phyloP scores from a whole-genome alignment of 2,113 vertebrate genomes.

The Mesocricetus auratus region DNA sequence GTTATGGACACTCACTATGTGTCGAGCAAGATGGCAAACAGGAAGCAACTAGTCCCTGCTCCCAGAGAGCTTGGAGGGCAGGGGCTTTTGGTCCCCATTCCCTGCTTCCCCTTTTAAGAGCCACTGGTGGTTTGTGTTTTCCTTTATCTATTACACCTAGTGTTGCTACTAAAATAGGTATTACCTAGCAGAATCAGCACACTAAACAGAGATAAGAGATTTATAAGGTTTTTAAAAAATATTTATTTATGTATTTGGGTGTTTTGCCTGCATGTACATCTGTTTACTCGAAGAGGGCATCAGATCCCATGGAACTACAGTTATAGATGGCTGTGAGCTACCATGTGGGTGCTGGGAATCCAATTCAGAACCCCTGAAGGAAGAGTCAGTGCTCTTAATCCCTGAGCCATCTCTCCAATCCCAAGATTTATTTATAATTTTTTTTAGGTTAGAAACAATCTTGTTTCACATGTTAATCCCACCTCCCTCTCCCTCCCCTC shows the following conservation, averaged over 20 bases:
- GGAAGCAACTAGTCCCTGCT: not conserved
- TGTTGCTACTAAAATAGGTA: constrained; percentile 6
- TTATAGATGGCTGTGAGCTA: too few relatives aligned
- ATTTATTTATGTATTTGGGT: not conserved
- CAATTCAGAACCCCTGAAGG: too few relatives aligned
- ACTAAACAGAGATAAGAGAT: constrained; percentile 29
- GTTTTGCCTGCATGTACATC: too few relatives aligned
- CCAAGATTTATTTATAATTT: too few relatives aligned
- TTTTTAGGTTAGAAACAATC: too few relatives aligned
- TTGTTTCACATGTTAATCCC: too few relatives aligned
- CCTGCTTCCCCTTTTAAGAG: not conserved
- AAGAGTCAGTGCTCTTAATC: too few relatives aligned
- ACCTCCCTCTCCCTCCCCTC: too few relatives aligned
- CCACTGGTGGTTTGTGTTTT: constrained; percentile 22
- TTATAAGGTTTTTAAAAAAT: not conserved
- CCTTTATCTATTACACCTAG: not conserved
- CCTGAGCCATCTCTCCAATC: too few relatives aligned
- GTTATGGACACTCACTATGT: not conserved
- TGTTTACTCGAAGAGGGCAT: too few relatives aligned
- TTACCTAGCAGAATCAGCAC: constrained; percentile 35
- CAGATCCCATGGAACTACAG: too few relatives aligned
- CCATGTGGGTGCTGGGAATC: too few relatives aligned
- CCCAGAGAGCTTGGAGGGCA: not conserved
- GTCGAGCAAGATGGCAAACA: not conserved
- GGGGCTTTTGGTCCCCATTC: not conserved